Conservation (phyloP, 2,113 vertebrate genomes). For the Hemiprocne comata region DNA sequence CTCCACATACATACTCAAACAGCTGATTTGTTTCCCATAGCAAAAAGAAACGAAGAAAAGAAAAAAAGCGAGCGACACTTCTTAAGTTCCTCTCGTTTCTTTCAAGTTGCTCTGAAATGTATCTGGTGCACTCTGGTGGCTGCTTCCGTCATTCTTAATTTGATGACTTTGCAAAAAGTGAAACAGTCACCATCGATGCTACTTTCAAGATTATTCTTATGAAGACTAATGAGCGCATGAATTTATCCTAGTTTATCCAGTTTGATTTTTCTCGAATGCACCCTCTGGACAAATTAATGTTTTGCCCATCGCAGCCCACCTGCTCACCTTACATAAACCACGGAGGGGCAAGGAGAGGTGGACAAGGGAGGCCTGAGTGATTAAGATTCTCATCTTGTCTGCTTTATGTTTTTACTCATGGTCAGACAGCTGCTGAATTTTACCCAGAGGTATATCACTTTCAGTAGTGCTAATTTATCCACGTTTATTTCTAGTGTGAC, state of each 20-base stretch:
- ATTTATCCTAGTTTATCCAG: not conserved
- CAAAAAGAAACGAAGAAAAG: not conserved
- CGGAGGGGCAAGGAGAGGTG: no score
- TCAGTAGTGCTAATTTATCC: not conserved
- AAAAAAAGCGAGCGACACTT: not conserved
- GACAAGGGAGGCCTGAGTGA: not conserved
- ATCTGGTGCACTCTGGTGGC: constrained; percentile 70
- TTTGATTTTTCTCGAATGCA: not conserved
- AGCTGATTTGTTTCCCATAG: not conserved
- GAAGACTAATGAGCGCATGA: not conserved
- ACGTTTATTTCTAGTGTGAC: not conserved
- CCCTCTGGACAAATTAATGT: not conserved
- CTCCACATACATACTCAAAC: not conserved
- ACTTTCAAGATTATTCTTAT: not conserved
- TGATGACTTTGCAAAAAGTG: not conserved
- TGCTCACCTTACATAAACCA: not conserved
- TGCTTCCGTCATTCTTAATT: constrained; percentile 5
- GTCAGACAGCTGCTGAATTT: constrained; percentile 23
- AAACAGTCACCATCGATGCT: not conserved
- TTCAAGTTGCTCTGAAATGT: constrained; percentile 3
- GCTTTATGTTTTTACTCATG: not conserved
- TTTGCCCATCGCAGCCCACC: not conserved
- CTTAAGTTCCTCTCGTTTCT: not conserved
- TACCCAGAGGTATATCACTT: not conserved
- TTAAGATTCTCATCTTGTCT: not conserved